phyloP scores from a whole-genome alignment of 2,113 vertebrate genomes.

The Xerus inauris region DNA sequence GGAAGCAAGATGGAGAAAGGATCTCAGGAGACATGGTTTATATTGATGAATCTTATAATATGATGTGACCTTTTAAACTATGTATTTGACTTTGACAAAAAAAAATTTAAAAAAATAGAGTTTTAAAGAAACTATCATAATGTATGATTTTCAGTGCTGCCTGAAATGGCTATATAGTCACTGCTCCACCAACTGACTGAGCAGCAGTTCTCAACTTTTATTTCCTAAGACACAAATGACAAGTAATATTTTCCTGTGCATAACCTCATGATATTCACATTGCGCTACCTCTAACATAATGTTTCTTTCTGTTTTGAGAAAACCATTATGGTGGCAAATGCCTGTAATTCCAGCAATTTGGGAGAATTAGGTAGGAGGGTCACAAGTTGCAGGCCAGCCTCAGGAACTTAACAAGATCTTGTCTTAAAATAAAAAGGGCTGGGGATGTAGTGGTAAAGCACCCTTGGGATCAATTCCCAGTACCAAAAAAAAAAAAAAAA shows the following conservation, averaged over 20 bases:
- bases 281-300: background rate
- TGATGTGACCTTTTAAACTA: constrained; percentile 2
- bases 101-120: background rate
- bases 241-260: background rate
- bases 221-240: background rate
- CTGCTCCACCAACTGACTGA: background rate
- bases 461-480: no score
- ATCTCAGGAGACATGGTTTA: background rate
- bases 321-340: no score
- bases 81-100: background rate
- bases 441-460: no score
- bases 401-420: no score
- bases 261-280: background rate
- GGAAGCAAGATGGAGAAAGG: background rate
- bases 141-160: background rate
- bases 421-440: no score
- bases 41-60: background rate
- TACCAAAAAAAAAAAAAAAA: no score
- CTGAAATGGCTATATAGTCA: constrained; percentile 4
- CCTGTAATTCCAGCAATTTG: no score
- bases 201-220: background rate
- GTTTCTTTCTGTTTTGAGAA: background rate
- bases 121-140: background rate
- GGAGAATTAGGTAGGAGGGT: no score
- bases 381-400: no score